Evolutionary conservation across 2,888 invertebrate species (phyloP).

Genomic region (Lepidochrysops patricia): DNA sequence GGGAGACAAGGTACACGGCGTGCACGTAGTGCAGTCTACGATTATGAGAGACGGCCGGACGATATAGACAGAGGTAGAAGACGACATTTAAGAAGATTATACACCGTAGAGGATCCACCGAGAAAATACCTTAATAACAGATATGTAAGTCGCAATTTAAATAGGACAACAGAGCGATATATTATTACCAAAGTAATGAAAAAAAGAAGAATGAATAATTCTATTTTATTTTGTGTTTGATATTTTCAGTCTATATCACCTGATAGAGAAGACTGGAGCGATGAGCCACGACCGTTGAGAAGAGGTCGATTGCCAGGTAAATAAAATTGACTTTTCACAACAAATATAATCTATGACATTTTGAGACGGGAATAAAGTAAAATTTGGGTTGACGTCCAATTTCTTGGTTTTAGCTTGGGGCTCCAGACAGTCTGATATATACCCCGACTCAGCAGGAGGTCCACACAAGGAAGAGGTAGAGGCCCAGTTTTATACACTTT

Average conservation of each 20-base stretch:
- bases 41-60: conserved; percentile 35
- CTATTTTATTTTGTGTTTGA: neutral
- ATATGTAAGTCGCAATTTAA: conserved; percentile 35
- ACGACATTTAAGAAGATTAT: conserved; percentile 41
- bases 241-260: conserved; percentile 49
- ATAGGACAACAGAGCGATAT: no score
- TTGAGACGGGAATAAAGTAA: no score
- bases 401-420: conserved; percentile 42
- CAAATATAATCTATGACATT: no score
- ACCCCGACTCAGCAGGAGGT: conserved; percentile 38
- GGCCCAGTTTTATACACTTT: no score
- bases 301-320: conserved; percentile 43
- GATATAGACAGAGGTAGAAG: conserved; percentile 26
- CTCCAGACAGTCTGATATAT: conserved; percentile 51
- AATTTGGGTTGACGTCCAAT: neutral
- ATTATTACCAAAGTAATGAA: no score
- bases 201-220: no score
- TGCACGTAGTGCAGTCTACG: conserved; percentile 51
- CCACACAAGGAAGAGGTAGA: conserved; percentile 44
- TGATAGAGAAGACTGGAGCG: conserved; percentile 61
- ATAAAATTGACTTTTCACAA: no score
- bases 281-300: conserved; percentile 41
- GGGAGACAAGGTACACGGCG: conserved; percentile 43
- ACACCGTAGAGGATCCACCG: conserved; percentile 48
- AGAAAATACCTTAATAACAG: conserved; percentile 26